phyloP scores from a whole-genome alignment of 2,888 invertebrate genomes.

The Geotrupes spiniger region DNA sequence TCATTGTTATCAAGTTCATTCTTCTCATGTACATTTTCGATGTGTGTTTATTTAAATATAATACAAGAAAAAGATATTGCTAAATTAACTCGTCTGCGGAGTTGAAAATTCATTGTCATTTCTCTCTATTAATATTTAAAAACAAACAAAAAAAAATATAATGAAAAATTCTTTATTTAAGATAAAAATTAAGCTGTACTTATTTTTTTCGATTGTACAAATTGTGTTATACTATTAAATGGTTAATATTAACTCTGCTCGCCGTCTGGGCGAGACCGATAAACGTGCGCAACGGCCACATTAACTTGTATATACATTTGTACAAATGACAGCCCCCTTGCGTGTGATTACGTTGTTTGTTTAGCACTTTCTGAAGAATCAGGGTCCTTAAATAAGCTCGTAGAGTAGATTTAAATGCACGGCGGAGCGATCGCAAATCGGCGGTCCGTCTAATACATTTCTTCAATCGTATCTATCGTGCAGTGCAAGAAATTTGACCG shows the following conservation, averaged over 20 bases:
- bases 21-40: constrained; percentile 32
- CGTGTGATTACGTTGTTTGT: too few relatives aligned
- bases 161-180: constrained; percentile 11
- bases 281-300: not conserved
- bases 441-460: too few relatives aligned
- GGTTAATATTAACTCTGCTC: constrained; percentile 41
- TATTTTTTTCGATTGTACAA: constrained; percentile 67
- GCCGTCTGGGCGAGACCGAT: constrained; percentile 35
- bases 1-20: constrained; percentile 33
- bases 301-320: constrained; percentile 34
- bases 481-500: too few relatives aligned
- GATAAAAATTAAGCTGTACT: constrained; percentile 58
- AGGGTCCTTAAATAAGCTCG: too few relatives aligned
- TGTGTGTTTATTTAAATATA: constrained; percentile 43
- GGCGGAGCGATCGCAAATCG: too few relatives aligned
- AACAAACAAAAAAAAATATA: constrained; percentile 18
- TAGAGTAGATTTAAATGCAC: too few relatives aligned
- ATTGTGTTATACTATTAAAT: constrained; percentile 56
- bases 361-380: too few relatives aligned
- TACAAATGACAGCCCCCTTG: constrained; percentile 38
- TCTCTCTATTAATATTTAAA: constrained; percentile 23
- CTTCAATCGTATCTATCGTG: too few relatives aligned
- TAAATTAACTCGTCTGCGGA: constrained; percentile 38
- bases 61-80: constrained; percentile 41
- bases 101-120: constrained; percentile 36